Percentiles rank a stretch among this genome's conserved stretches.
phyloP scores from a whole-genome alignment of 2,888 invertebrate genomes.

The Parnassius smintheus region DNA sequence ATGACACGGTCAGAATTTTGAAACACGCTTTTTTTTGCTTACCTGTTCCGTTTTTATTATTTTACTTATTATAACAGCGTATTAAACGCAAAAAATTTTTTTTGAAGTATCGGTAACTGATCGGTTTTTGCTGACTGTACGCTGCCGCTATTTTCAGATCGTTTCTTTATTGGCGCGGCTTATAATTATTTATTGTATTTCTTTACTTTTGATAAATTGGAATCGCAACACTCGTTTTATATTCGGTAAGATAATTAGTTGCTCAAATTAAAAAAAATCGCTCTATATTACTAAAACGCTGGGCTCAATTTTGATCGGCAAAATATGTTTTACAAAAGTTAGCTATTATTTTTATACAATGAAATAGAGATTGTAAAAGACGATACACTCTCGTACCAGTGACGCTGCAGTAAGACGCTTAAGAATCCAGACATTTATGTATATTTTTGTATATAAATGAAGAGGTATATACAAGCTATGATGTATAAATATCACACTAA shows the following conservation, averaged over 20 bases:
- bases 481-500: slow-evolving; percentile 68
- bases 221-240: slow-evolving; percentile 9
- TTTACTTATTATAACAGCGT: too few relatives aligned
- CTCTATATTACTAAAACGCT: slow-evolving; percentile 4
- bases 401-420: slow-evolving; percentile 43
- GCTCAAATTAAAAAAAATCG: slow-evolving; percentile 36
- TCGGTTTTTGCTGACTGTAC: too few relatives aligned
- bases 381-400: slow-evolving; percentile 41
- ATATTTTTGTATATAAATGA: slow-evolving; percentile 79
- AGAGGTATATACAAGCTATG: slow-evolving; percentile 62
- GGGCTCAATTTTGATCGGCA: slow-evolving; percentile 37
- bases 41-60: too few relatives aligned
- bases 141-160: too few relatives aligned
- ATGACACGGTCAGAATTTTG: too few relatives aligned
- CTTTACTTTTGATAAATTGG: slow-evolving; percentile 13
- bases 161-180: too few relatives aligned
- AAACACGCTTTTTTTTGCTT: too few relatives aligned
- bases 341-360: slow-evolving; percentile 67
- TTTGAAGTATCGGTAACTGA: too few relatives aligned
- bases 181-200: neutral
- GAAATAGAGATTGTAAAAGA: slow-evolving; percentile 35
- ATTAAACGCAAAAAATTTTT: too few relatives aligned
- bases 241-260: slow-evolving; percentile 27
- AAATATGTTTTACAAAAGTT: slow-evolving; percentile 44
- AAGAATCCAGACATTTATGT: slow-evolving; percentile 67